Percentiles rank a stretch among this genome's conserved stretches.
Conservation (phyloP, 2,113 vertebrate species). For the Candoia aspera region DNA sequence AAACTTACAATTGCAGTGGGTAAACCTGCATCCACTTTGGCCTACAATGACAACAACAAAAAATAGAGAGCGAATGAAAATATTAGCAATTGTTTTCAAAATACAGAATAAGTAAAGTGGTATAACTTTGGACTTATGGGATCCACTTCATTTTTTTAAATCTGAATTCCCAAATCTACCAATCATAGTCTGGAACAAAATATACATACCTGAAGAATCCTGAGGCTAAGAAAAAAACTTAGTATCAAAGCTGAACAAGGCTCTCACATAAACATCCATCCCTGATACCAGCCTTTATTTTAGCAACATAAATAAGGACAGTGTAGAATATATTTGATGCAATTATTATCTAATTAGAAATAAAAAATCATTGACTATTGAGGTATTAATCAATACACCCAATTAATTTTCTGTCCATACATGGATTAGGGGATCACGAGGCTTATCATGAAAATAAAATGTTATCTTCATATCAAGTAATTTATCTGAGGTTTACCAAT, state of each 20-base stretch:
- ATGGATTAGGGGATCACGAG: background rate
- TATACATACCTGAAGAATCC: background rate
- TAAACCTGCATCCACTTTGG: constrained; percentile 96
- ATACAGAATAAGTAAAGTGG: background rate
- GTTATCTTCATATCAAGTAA: background rate
- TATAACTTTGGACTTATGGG: background rate
- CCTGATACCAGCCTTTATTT: background rate
- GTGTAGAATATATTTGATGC: background rate
- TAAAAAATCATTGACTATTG: background rate
- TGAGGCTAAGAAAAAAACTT: background rate
- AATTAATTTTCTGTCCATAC: background rate
- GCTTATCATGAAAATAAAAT: background rate
- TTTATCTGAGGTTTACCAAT: background rate
- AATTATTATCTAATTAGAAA: background rate
- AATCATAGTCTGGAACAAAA: background rate
- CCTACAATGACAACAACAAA: constrained; percentile 60
- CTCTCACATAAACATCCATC: background rate
- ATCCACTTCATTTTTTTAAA: background rate
- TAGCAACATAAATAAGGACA: background rate
- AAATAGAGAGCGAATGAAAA: background rate
- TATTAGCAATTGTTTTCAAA: background rate
- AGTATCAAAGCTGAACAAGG: background rate
- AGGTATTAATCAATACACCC: background rate
- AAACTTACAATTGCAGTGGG: constrained; percentile 96
- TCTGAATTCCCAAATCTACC: background rate